phyloP scores from a whole-genome alignment of 2,888 invertebrate genomes.

The Drosophila cognata region DNA sequence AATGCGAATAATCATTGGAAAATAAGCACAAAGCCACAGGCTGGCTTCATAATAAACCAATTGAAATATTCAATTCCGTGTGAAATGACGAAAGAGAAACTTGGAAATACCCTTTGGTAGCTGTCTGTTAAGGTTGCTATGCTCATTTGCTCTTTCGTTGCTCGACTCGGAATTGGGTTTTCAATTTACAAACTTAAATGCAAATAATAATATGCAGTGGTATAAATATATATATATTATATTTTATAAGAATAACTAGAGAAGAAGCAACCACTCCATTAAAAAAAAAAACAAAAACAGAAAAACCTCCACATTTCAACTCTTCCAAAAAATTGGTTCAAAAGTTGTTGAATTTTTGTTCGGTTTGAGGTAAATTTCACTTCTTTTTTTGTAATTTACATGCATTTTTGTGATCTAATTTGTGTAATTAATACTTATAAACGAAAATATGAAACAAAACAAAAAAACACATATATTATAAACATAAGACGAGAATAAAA shows the following conservation, averaged over 20 bases:
- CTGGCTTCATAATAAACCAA: constrained; percentile 1
- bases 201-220: background rate
- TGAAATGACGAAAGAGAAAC: background rate
- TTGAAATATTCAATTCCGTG: background rate
- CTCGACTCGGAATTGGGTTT: background rate
- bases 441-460: constrained; percentile 59
- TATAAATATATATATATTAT: constrained; percentile 8
- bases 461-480: constrained; percentile 52
- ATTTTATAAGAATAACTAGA: constrained; percentile 35
- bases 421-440: constrained; percentile 78
- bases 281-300: background rate
- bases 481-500: constrained; percentile 51
- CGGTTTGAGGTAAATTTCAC: constrained; percentile 64
- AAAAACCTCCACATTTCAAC: constrained; percentile 36
- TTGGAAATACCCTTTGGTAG: background rate
- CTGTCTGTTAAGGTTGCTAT: background rate
- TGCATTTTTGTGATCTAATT: constrained; percentile 83
- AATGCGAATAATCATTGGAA: constrained; percentile 1
- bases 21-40: constrained; percentile 1
- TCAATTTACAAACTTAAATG: background rate
- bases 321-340: constrained; percentile 39
- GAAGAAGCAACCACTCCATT: constrained; percentile 29
- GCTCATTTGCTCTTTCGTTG: background rate
- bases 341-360: constrained; percentile 45
- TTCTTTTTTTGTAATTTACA: constrained; percentile 75